phyloP scores from a whole-genome alignment of 2,113 vertebrate species.

The Catharus minimus region DNA sequence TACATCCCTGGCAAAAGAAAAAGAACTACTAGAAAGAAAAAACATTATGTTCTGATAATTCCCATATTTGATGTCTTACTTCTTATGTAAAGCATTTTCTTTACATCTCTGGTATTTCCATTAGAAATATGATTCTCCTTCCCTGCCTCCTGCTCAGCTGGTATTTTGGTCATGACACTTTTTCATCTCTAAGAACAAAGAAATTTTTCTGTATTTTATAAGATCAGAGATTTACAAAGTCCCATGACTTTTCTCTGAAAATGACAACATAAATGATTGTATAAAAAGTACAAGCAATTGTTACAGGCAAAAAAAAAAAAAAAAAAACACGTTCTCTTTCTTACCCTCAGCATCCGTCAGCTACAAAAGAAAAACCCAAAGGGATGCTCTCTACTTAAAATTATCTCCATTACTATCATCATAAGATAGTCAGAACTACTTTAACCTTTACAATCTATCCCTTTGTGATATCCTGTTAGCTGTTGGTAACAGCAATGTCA shows the following conservation, averaged over 20 bases:
- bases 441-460: background rate
- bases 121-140: constrained; percentile 35
- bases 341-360: background rate
- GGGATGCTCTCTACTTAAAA: background rate
- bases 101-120: constrained; percentile 11
- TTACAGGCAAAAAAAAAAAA: background rate
- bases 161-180: constrained; percentile 24
- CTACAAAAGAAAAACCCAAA: background rate
- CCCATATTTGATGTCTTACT: background rate
- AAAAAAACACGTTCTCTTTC: background rate
- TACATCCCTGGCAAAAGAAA: background rate
- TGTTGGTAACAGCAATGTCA: background rate
- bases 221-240: background rate
- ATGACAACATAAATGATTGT: background rate
- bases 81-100: background rate
- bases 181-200: constrained; percentile 20
- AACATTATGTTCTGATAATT: background rate
- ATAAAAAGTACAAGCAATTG: background rate
- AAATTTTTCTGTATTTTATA: background rate
- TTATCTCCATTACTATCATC: background rate
- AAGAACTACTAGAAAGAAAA: background rate
- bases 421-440: background rate
- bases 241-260: background rate
- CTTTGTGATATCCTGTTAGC: background rate
- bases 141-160: background rate